Evolutionary conservation across 2,888 invertebrate genomes (phyloP).

Genomic region (Camponotus fellah): DNA sequence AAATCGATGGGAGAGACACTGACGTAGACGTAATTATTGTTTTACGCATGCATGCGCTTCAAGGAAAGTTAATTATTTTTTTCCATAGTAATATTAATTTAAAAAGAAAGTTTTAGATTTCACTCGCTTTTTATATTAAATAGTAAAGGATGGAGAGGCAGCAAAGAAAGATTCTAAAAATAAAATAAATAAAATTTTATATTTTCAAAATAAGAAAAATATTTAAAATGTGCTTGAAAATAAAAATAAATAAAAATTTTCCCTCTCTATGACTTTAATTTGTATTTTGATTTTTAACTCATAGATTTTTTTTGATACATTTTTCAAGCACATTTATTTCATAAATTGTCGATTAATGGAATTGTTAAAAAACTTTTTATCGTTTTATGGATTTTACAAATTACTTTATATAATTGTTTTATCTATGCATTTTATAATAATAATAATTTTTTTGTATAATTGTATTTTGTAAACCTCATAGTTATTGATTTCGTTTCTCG

Average conservation of each 20-base stretch:
- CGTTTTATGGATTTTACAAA: neutral
- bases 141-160: neutral
- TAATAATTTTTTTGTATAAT: neutral
- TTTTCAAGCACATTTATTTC: neutral
- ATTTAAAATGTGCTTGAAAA: neutral
- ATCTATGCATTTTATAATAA: neutral
- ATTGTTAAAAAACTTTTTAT: neutral
- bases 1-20: conserved; percentile 18
- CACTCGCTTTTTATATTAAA: neutral
- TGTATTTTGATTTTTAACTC: neutral
- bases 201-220: neutral
- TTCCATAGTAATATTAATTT: neutral
- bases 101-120: neutral
- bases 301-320: neutral
- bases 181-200: neutral
- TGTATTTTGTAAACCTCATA: neutral
- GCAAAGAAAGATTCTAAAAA: neutral
- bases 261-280: neutral
- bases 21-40: neutral
- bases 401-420: neutral
- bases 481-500: conserved; percentile 4
- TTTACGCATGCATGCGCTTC: conserved; percentile 10
- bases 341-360: neutral
- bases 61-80: neutral
- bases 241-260: neutral